These are phyloP conservation scores for Echeneis naucrates DNA, from an alignment of 2,797 vertebrate genomes.

Conservation along the genomic window DNA sequence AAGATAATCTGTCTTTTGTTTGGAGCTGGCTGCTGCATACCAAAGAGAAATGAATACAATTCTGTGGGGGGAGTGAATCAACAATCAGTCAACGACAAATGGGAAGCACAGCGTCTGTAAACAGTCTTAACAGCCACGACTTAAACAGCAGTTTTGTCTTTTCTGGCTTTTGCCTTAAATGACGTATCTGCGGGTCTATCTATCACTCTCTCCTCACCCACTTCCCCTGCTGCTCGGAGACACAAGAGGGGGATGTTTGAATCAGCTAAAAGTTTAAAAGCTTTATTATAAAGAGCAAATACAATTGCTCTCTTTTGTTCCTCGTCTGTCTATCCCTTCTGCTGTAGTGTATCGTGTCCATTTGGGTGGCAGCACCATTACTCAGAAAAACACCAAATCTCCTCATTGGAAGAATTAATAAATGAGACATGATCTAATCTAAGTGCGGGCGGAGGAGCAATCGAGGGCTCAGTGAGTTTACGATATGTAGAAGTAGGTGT, in stretches of 20 bases:
- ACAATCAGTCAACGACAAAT: conserved; percentile 59
- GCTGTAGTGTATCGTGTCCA: conserved; percentile 29
- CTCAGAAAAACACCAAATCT: conserved; percentile 69
- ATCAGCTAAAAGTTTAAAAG: conserved; percentile 84
- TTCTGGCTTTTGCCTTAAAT: conserved; percentile 48
- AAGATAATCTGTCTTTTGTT: conserved; percentile 56
- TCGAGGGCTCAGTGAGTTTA: conserved; percentile 25
- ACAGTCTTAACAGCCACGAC: conserved; percentile 49
- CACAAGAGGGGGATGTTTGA: conserved; percentile 63
- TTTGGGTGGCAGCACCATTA: conserved; percentile 62
- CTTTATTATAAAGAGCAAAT: conserved; percentile 79
- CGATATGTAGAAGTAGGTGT: conserved; percentile 31
- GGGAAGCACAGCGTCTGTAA: conserved; percentile 52
- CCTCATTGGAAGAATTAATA: conserved; percentile 61
- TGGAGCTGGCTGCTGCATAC: conserved; percentile 35
- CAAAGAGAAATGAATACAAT: conserved; percentile 58
- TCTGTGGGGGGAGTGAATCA: conserved; percentile 38
- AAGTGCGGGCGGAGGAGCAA: conserved; percentile 27
- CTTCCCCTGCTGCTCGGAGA: conserved; percentile 42
- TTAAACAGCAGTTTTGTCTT: conserved; percentile 54
- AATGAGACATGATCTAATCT: conserved; percentile 59
- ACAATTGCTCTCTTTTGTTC: conserved; percentile 68
- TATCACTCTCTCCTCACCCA: conserved; percentile 74
- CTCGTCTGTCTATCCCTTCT: conserved; percentile 65
- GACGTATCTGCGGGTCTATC: conserved; percentile 63